A percentile compares a stretch with the other conserved stretches of the same genome.
These are phyloP conservation scores for Trematomus loennbergii DNA, from an alignment of 2,113 vertebrate genomes.

Conservation along the genomic window DNA sequence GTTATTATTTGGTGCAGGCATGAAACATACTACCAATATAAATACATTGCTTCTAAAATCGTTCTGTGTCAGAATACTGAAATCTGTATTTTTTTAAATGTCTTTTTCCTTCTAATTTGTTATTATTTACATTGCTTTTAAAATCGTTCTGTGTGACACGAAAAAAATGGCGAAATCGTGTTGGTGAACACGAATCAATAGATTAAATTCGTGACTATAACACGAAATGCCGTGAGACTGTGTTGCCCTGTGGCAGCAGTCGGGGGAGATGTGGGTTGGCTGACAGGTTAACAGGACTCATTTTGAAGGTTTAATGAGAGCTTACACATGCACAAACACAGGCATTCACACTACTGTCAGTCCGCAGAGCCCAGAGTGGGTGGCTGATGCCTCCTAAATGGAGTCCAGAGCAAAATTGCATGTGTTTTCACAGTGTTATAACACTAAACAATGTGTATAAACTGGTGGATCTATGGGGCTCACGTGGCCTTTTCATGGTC, in stretches of 20 bases:
- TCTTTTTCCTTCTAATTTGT: too few relatives aligned
- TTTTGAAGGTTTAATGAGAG: conserved; percentile 47
- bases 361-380: conserved; percentile 48
- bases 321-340: conserved; percentile 9
- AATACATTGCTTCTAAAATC: too few relatives aligned
- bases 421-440: not conserved
- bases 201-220: too few relatives aligned
- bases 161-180: too few relatives aligned
- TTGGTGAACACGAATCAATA: too few relatives aligned
- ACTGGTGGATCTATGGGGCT: not conserved
- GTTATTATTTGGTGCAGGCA: too few relatives aligned
- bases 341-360: conserved; percentile 33
- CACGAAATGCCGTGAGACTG: too few relatives aligned
- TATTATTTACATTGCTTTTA: too few relatives aligned
- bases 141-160: too few relatives aligned
- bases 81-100: too few relatives aligned
- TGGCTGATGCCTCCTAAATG: conserved; percentile 44
- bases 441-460: not conserved
- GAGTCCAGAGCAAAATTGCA: conserved; percentile 5
- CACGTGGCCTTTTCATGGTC: not conserved
- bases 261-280: conserved; percentile 34
- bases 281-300: conserved; percentile 48
- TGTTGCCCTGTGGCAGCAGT: conserved; percentile 3
- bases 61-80: too few relatives aligned
- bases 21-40: too few relatives aligned